Evolutionary conservation across 2,797 vertebrate species (phyloP), one percentile per base, ranked within the genome.

Genomic region (Myioborus melanocephalus): DNA sequence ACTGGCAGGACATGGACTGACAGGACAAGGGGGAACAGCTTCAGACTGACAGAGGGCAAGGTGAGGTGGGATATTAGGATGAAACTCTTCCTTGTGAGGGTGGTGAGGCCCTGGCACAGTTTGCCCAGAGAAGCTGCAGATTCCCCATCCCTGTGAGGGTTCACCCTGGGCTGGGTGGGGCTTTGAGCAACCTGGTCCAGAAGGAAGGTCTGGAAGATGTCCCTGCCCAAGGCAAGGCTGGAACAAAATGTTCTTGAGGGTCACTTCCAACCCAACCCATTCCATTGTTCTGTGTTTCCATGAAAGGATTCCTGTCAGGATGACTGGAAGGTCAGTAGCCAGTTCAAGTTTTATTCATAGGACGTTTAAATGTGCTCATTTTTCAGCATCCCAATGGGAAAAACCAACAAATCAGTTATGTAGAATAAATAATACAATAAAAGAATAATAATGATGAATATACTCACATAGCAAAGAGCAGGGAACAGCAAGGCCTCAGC

Each of bases 311-410:
- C 68, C 93, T 78, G 80, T 80, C 91, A 83, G 87, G 64, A 92
- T n/a, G 18, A 84, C 47, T 77, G 72, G 63, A 79, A 64, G 63
- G 66, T 82, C 87, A 81, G 56, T 30, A 90, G 37, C 50, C 59
- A 37, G 65, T 32, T 70, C 72, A 80, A 60, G 64, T 80, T 71
- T 65, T 68, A 52, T 69, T 61, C 60, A 15, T 2, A 18, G 53
- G 18, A 18, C 55, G 77, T 72, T 91, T 88, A 92, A 93, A 94
- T 73, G 30, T 79, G 71, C 76, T 95, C 78, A 76, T 24, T 55
- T 83, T n/a, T 78, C 87, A 83, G 79, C 17, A 41, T 90, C 53
- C 82, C 81, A 44, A 20, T 37, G n/a, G 35, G 44, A 47, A 77
- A 83, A 90, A 39, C 0, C 30, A 90, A 39, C 17, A 50, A 85